Evolutionary conservation across 2,888 invertebrate species (phyloP).

Genomic region (Eilema depressum): DNA sequence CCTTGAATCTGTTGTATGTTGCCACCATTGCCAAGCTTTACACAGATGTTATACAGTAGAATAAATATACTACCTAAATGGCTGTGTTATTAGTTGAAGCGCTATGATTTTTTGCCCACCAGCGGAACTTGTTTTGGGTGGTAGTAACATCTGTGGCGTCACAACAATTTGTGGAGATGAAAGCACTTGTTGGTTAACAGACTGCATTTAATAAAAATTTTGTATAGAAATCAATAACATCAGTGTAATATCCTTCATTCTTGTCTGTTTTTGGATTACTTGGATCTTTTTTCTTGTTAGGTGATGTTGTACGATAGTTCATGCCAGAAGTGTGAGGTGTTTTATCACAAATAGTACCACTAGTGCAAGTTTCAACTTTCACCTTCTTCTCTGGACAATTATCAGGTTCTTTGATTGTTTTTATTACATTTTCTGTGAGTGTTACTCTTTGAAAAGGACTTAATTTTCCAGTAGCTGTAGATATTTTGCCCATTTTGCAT

Average conservation of each 20-base stretch:
- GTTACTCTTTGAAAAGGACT: conserved; percentile 76
- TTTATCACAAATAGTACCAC: conserved; percentile 69
- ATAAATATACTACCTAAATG: no score
- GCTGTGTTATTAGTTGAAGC: conserved; percentile 81
- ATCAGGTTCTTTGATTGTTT: conserved; percentile 73
- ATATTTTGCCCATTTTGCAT: conserved; percentile 87
- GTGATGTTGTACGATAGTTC: conserved; percentile 75
- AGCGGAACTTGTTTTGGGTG: conserved; percentile 78
- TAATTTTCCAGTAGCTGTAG: conserved; percentile 78
- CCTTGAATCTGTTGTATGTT: conserved; percentile 82
- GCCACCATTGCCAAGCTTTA: conserved; percentile 78
- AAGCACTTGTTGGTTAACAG: conserved; percentile 78
- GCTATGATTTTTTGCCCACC: conserved; percentile 77
- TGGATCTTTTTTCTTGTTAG: conserved; percentile 76
- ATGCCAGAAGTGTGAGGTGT: conserved; percentile 80
- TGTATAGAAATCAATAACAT: conserved; percentile 85
- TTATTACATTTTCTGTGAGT: conserved; percentile 68
- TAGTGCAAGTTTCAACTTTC: conserved; percentile 68
- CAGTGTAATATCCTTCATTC: conserved; percentile 78
- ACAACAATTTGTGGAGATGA: conserved; percentile 85
- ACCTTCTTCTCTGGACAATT: conserved; percentile 69
- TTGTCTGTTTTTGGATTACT: conserved; percentile 73
- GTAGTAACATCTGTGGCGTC: conserved; percentile 83
- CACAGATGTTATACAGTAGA: conserved; percentile 83
- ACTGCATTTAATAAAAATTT: conserved; percentile 85